Evolutionary conservation across 2,113 vertebrate genomes (phyloP), one percentile per base, ranked within the genome.

Genomic region (Pavo muticus): DNA sequence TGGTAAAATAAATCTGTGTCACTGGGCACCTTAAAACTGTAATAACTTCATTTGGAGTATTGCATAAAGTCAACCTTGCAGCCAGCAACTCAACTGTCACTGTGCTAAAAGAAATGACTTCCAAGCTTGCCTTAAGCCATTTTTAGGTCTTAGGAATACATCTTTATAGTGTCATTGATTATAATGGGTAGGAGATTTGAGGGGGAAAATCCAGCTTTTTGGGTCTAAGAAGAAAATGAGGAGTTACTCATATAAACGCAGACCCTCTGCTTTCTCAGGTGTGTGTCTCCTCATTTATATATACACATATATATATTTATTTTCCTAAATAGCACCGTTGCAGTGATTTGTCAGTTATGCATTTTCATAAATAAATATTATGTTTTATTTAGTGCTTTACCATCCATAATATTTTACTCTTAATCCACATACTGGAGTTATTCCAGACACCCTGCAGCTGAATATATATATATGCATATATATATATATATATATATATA

Each of bases 331-430:
- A 89, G 90, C 89, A 93, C 89, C 23, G 0, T 75, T 70, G 61
- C 75, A 91, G 78, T 72, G 78, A 97, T 60, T 95, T 78, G 91
- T 95, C 91, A 77, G 84, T 87, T 96, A 94, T 93, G 92, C n/a
- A 63, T 88, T 93, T 97, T 91, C 93, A 98, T 97, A 98, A 98
- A 98, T 98, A 97, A 98, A 98, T 97, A 98, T 37, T 97, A 97
- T 60, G 88, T 57, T 96, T 97, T 84, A 96, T 91, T 95, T 96
- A 97, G 95, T 93, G 95, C 88, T 97, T 96, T 96, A 95, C 88
- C 72, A 94, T 93, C 93, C 76, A n/a, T 94, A 97, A 97, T 96
- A 97, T 72, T 94, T 97, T 96, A 97, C 88, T 96, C 95, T 97
- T 96, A 96, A 97, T 93, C 94, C 88, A 97, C 91, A 93, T 81